These are phyloP conservation scores for Nannoperca australis DNA, from an alignment of 2,797 vertebrate genomes.

Conservation along the genomic window DNA sequence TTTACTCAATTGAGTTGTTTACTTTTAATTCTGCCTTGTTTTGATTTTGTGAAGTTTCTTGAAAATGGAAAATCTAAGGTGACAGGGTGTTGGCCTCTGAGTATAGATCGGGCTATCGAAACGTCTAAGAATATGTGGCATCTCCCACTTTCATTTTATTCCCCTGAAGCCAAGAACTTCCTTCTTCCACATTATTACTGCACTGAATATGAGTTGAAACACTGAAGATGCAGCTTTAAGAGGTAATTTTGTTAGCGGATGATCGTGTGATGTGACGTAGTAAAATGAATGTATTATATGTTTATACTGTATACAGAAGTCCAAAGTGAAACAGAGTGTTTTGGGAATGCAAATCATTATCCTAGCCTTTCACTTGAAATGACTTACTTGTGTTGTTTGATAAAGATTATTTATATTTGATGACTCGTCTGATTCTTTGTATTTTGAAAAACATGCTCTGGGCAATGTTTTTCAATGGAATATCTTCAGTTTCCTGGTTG, in stretches of 20 bases:
- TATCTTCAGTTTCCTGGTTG: neutral
- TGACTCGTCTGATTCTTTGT: neutral
- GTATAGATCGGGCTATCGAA: neutral
- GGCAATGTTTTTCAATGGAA: neutral
- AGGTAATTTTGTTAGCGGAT: neutral
- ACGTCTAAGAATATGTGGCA: neutral
- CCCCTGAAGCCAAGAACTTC: neutral
- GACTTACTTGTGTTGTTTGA: constrained; percentile 55
- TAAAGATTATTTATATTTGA: constrained; percentile 68
- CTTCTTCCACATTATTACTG: neutral
- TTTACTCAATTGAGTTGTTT: neutral
- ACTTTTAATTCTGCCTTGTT: constrained; percentile 1
- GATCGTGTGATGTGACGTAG: constrained; percentile 17
- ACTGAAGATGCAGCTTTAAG: constrained; percentile 21
- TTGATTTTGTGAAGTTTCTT: constrained; percentile 4
- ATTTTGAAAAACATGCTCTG: neutral
- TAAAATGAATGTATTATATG: constrained; percentile 47
- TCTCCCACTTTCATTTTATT: neutral
- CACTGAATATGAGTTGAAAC: neutral
- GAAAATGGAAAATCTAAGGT: neutral
- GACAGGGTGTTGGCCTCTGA: neutral
- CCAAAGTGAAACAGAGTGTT: constrained; percentile 34
- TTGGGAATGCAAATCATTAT: constrained; percentile 47
- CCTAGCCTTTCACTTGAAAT: constrained; percentile 43
- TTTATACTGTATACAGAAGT: constrained; percentile 34